Percentiles rank a stretch among this genome's conserved stretches.
phyloP scores from a whole-genome alignment of 2,113 vertebrate species.

The Oreochromis niloticus region DNA sequence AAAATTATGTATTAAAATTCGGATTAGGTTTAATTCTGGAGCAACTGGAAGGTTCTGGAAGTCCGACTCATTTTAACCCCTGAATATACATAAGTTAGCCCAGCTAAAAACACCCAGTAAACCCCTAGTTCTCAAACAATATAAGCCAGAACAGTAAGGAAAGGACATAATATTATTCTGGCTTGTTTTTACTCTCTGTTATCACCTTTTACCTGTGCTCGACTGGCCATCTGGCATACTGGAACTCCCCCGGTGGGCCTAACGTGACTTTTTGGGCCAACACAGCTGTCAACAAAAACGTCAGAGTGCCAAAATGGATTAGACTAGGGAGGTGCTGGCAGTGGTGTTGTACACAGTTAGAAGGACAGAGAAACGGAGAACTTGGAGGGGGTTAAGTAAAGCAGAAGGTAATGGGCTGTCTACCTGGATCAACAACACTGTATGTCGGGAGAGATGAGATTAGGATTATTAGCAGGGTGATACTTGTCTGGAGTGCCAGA shows the following conservation, averaged over 20 bases:
- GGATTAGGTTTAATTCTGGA: neutral
- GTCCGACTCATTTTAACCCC: neutral
- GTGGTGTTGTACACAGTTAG: neutral
- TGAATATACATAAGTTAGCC: neutral
- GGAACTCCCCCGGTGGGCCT: neutral
- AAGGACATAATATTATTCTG: neutral
- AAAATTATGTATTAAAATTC: neutral
- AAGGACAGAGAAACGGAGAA: neutral
- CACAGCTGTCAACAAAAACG: neutral
- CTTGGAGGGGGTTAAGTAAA: neutral
- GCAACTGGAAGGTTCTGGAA: neutral
- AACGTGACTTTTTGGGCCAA: neutral
- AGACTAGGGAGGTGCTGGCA: neutral
- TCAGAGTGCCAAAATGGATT: neutral
- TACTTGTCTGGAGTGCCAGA: neutral
- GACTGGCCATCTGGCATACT: neutral
- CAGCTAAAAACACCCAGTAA: neutral
- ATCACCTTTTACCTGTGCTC: neutral
- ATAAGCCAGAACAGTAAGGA: neutral
- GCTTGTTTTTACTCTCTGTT: neutral
- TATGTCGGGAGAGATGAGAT: neutral
- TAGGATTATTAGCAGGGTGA: neutral
- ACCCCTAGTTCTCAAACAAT: neutral
- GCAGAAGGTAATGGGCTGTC: neutral
- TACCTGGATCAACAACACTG: neutral